Evolutionary conservation across 2,797 vertebrate species (phyloP).

Genomic region (Falco naumanni): DNA sequence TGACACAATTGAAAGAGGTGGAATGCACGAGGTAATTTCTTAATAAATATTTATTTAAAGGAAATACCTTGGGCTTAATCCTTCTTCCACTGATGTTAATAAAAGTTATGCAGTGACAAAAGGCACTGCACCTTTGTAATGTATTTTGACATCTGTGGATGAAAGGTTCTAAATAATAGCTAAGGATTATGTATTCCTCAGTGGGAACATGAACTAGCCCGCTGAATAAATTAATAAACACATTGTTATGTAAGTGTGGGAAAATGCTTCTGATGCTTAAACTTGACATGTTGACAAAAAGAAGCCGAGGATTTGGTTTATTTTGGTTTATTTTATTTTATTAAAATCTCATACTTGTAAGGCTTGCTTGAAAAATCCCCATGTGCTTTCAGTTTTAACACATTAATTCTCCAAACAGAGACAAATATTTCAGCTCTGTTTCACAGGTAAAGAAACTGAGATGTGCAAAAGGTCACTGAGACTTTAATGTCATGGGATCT

Average conservation of each 20-base stretch:
- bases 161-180: constrained; percentile 24
- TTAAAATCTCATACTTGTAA: not conserved
- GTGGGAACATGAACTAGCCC: not conserved
- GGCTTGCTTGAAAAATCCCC: not conserved
- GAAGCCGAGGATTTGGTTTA: not conserved
- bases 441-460: not conserved
- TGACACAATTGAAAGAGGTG: not conserved
- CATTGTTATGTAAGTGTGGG: constrained; percentile 19
- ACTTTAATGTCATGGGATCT: not conserved
- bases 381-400: not conserved
- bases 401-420: not conserved
- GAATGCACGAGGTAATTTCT: constrained; percentile 26
- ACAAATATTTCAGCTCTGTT: not conserved
- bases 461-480: not conserved
- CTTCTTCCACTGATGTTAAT: not conserved
- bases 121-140: not conserved
- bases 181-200: constrained; percentile 10
- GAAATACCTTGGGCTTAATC: not conserved
- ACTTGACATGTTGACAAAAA: not conserved
- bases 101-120: not conserved
- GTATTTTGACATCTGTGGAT: constrained; percentile 20
- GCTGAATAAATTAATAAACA: constrained; percentile 47
- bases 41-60: constrained; percentile 32
- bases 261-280: not conserved
- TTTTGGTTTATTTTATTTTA: not conserved